Evolutionary conservation across 2,888 invertebrate species (phyloP).

Genomic region (Spatulosminthurus flaviceps): DNA sequence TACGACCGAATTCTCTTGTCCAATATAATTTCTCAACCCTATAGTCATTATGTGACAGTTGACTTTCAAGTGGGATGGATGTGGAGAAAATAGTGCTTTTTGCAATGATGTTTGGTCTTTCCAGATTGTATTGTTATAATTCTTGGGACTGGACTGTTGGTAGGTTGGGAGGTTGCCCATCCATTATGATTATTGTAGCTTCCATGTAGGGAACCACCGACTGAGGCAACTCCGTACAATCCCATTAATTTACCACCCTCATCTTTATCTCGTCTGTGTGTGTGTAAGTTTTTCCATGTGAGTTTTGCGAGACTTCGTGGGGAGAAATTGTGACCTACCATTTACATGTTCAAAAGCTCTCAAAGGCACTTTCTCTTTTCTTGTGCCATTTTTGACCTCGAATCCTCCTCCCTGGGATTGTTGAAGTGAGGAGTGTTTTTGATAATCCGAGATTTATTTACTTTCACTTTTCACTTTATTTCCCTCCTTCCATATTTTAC

Average conservation of each 20-base stretch:
- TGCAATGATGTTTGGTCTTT: conserved; percentile 14
- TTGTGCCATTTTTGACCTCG: no score
- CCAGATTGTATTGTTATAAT: neutral
- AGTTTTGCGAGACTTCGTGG: neutral
- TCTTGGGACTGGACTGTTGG: conserved; percentile 16
- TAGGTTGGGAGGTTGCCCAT: neutral
- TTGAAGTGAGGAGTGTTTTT: no score
- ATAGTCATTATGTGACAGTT: no score
- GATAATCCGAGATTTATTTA: no score
- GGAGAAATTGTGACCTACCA: neutral
- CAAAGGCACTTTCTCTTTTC: no score
- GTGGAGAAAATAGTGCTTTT: conserved; percentile 26
- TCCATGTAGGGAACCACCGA: conserved; percentile 44
- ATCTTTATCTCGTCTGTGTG: neutral
- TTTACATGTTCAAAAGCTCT: no score
- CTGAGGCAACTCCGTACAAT: conserved; percentile 32
- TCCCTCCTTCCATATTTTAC: no score
- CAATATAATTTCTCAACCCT: no score
- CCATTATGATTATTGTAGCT: conserved; percentile 37
- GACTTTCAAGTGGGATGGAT: conserved; percentile 41
- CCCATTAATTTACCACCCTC: conserved; percentile 38
- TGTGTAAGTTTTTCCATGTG: neutral
- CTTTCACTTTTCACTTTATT: no score
- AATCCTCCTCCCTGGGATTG: no score
- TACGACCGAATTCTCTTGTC: no score